phyloP scores from a whole-genome alignment of 2,797 vertebrate genomes.

The Manis pentadactyla region DNA sequence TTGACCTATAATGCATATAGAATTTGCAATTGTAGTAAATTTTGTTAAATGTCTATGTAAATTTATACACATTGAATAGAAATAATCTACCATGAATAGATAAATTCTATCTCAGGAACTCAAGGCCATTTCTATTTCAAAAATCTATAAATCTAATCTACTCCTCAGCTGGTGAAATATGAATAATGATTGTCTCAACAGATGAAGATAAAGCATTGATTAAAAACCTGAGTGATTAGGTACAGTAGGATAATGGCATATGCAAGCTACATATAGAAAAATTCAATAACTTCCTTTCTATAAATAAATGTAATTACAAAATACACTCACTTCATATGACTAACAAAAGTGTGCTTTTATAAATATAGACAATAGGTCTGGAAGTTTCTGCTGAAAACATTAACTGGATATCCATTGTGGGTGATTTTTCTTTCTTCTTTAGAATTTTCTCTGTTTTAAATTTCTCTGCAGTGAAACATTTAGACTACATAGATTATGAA shows the following conservation, averaged over 20 bases:
- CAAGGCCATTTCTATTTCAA: not conserved
- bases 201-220: not conserved
- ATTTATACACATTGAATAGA: not conserved
- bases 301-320: not conserved
- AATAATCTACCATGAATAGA: not conserved
- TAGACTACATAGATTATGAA: not conserved
- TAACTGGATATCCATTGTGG: not conserved
- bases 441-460: not conserved
- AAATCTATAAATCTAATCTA: not conserved
- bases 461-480: not conserved
- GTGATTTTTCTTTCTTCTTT: slow-evolving; percentile 3
- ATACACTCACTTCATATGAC: not conserved
- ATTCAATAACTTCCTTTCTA: not conserved
- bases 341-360: not conserved
- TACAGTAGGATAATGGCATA: not conserved
- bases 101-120: not conserved
- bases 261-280: not conserved
- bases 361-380: not conserved
- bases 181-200: not conserved
- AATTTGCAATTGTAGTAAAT: not conserved
- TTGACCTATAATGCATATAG: not conserved
- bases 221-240: not conserved
- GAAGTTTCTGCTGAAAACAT: not conserved
- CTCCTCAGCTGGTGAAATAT: not conserved
- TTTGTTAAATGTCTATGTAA: not conserved